Percentiles rank a stretch among this genome's conserved stretches.
These are phyloP conservation scores for Cyaniris semiargus DNA, from an alignment of 2,888 invertebrate species.

Conservation along the genomic window DNA sequence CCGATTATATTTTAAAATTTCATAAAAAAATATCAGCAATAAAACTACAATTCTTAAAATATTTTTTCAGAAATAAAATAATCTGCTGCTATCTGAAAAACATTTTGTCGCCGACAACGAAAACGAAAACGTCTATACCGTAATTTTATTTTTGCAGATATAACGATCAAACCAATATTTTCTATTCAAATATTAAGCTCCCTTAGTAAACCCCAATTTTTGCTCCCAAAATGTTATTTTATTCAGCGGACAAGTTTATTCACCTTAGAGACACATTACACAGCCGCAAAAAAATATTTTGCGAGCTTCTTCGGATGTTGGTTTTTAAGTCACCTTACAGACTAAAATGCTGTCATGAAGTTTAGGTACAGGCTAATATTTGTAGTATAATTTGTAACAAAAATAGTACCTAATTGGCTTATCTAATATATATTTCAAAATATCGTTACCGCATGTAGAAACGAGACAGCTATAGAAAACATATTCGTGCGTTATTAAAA, in stretches of 20 bases:
- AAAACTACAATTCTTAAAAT: background rate
- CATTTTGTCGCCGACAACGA: background rate
- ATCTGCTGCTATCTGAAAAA: background rate
- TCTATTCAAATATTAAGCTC: conserved; percentile 13
- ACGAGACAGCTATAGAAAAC: too few species aligned
- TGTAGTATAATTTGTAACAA: too few species aligned
- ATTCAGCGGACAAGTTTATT: conserved; percentile 1
- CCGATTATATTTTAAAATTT: too few species aligned
- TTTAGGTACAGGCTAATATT: background rate
- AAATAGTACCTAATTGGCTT: too few species aligned
- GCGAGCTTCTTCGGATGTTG: background rate
- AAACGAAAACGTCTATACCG: background rate
- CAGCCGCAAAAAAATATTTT: background rate
- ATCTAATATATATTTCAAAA: too few species aligned
- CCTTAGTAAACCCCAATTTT: conserved; percentile 12
- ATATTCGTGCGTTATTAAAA: too few species aligned
- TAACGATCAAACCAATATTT: conserved; percentile 9
- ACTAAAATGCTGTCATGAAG: background rate
- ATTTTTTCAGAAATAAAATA: background rate
- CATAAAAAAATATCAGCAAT: too few species aligned
- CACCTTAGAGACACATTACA: conserved; percentile 8
- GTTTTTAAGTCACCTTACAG: background rate
- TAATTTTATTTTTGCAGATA: background rate
- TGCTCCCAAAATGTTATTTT: background rate
- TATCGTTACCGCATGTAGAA: too few species aligned